These are phyloP conservation scores for Clivina fossor DNA, from an alignment of 2,888 invertebrate species.

Conservation along the genomic window DNA sequence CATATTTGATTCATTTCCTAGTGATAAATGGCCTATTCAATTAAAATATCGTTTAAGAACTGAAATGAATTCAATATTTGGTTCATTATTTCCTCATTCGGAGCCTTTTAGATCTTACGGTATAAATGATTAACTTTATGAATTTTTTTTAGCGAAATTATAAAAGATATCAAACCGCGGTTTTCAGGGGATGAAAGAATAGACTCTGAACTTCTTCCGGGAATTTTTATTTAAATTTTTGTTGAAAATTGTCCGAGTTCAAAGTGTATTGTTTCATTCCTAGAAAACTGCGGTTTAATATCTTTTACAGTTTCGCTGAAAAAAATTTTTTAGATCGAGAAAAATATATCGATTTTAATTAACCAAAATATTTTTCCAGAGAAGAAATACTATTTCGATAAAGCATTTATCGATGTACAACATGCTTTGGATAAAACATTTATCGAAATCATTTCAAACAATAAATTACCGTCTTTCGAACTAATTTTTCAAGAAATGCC, in stretches of 20 bases:
- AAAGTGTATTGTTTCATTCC: background rate
- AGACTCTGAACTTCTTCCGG: too few relatives aligned
- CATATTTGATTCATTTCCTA: slow-evolving; percentile 17
- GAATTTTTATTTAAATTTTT: background rate
- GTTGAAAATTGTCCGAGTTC: background rate
- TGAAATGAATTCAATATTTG: background rate
- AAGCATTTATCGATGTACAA: slow-evolving; percentile 61
- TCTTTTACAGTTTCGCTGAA: too few relatives aligned
- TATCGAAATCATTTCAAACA: slow-evolving; percentile 48
- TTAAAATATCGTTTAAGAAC: slow-evolving; percentile 6
- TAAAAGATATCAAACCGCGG: too few relatives aligned
- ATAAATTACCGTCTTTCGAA: slow-evolving; percentile 37
- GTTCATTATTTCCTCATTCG: background rate
- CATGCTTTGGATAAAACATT: slow-evolving; percentile 62
- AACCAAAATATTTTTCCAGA: slow-evolving; percentile 43
- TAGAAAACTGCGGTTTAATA: too few relatives aligned
- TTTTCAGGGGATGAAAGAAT: too few relatives aligned
- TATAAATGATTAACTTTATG: too few relatives aligned
- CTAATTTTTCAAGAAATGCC: slow-evolving; percentile 60
- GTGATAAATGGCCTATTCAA: slow-evolving; percentile 7
- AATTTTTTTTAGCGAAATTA: too few relatives aligned
- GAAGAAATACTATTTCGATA: slow-evolving; percentile 52
- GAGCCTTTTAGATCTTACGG: slow-evolving; percentile 2
- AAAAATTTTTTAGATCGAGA: background rate
- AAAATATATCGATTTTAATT: background rate